These are phyloP conservation scores for Agrilus biguttatus DNA, from an alignment of 2,888 invertebrate species.

Conservation along the genomic window DNA sequence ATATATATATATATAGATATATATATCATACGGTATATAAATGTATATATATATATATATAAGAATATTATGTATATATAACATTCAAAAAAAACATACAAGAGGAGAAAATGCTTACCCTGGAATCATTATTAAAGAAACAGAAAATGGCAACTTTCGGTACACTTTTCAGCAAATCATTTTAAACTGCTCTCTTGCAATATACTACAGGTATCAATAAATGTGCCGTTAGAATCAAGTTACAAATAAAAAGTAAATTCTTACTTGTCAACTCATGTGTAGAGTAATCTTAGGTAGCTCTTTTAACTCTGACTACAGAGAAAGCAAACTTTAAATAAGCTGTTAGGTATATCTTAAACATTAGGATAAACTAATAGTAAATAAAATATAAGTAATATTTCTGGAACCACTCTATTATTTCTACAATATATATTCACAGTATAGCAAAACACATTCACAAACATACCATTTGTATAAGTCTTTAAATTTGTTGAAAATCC, in stretches of 20 bases:
- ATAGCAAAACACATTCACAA: constrained; percentile 20
- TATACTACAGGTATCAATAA: constrained; percentile 1
- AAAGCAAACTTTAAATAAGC: too few relatives aligned
- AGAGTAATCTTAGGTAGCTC: not conserved
- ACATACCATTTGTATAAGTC: constrained; percentile 26
- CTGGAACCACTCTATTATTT: constrained; percentile 7
- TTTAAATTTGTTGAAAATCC: constrained; percentile 29
- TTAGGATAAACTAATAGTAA: too few relatives aligned
- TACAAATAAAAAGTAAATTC: constrained; percentile 2
- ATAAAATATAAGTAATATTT: too few relatives aligned
- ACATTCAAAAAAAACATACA: not conserved
- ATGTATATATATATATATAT: not conserved
- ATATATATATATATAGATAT: not conserved
- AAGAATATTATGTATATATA: not conserved
- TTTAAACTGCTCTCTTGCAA: not conserved
- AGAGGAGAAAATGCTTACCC: not conserved
- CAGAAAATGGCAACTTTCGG: not conserved
- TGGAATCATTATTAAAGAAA: not conserved
- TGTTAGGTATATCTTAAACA: too few relatives aligned
- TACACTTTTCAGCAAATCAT: not conserved
- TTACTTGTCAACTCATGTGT: not conserved
- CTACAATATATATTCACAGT: constrained; percentile 14
- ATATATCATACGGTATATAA: constrained; percentile 1
- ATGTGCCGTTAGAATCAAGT: constrained; percentile 1
- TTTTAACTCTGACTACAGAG: too few relatives aligned